Percentiles rank a stretch among this genome's conserved stretches.
Evolutionary conservation across 30 jellyfish, hydroid and myxozoan genomes (phyloP).

Genomic region (Hydra vulgaris): DNA sequence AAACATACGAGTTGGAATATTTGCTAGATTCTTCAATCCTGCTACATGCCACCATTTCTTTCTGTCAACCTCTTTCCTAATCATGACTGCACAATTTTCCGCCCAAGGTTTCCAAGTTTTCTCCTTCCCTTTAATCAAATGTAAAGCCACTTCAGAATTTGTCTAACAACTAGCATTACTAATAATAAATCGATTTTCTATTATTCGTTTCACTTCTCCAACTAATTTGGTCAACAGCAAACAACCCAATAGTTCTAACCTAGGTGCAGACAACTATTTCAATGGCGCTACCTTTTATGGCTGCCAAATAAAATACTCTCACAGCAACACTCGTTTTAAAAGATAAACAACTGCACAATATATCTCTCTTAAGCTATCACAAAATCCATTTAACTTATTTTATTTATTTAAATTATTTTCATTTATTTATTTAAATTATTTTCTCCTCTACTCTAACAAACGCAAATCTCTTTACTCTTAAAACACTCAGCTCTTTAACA

Average conservation of each 20-base stretch:
- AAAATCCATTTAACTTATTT: conserved; percentile 64
- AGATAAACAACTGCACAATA: too few species aligned
- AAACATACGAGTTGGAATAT: conserved; percentile 19
- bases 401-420: too few species aligned
- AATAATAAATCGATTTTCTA: conserved; percentile 24
- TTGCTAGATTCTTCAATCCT: conserved; percentile 35
- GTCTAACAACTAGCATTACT: too few species aligned
- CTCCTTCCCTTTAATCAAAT: too few species aligned
- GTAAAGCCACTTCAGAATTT: too few species aligned
- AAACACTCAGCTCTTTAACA: not conserved
- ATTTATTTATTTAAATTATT: not conserved
- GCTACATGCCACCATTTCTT: conserved; percentile 29
- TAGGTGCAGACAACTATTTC: conserved; percentile 41
- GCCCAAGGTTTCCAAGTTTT: too few species aligned
- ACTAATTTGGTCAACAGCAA: conserved; percentile 34
- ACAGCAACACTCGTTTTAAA: too few species aligned
- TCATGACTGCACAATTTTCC: too few species aligned
- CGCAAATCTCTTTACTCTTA: too few species aligned
- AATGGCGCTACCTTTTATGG: conserved; percentile 27
- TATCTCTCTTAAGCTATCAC: conserved; percentile 42
- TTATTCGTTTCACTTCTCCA: conserved; percentile 11
- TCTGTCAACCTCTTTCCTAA: conserved; percentile 11
- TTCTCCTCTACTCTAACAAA: too few species aligned
- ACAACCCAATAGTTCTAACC: conserved; percentile 61
- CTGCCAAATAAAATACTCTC: too few species aligned